Conservation (phyloP, 2,113 vertebrate genomes). For the Platichthys flesus region DNA sequence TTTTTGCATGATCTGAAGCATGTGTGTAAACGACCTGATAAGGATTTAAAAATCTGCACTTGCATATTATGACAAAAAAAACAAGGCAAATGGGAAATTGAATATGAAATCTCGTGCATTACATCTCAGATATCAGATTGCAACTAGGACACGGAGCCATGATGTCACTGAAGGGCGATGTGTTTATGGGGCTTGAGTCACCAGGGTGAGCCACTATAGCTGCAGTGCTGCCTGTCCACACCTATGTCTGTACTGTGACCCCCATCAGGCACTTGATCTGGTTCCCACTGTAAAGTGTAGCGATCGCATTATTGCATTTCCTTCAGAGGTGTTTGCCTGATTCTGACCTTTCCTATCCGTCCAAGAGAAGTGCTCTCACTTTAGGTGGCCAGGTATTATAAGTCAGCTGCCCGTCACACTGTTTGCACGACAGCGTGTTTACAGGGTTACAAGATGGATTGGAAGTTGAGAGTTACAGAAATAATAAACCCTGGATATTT, state of each 20-base stretch:
- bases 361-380: slow-evolving; percentile 42
- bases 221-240: slow-evolving; percentile 31
- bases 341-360: slow-evolving; percentile 43
- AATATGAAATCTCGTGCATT: background rate
- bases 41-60: too few relatives aligned
- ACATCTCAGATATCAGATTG: slow-evolving; percentile 33
- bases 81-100: background rate
- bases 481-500: slow-evolving; percentile 1
- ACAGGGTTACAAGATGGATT: slow-evolving; percentile 24
- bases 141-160: slow-evolving; percentile 30
- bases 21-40: too few relatives aligned
- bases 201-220: slow-evolving; percentile 2
- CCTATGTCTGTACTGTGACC: slow-evolving; percentile 59
- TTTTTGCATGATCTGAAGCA: too few relatives aligned
- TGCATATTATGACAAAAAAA: background rate
- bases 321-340: slow-evolving; percentile 34
- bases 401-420: slow-evolving; percentile 10
- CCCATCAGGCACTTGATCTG: slow-evolving; percentile 52
- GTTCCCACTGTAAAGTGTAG: slow-evolving; percentile 51
- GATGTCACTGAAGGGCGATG: slow-evolving; percentile 44
- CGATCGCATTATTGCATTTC: slow-evolving; percentile 26
- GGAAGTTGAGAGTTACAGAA: slow-evolving; percentile 2
- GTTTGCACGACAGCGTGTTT: slow-evolving; percentile 31
- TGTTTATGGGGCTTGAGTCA: slow-evolving; percentile 53
- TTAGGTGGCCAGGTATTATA: slow-evolving; percentile 15